These are phyloP conservation scores for Callitettix versicolor DNA, from an alignment of 1,140 invertebrate species.

Conservation along the genomic window DNA sequence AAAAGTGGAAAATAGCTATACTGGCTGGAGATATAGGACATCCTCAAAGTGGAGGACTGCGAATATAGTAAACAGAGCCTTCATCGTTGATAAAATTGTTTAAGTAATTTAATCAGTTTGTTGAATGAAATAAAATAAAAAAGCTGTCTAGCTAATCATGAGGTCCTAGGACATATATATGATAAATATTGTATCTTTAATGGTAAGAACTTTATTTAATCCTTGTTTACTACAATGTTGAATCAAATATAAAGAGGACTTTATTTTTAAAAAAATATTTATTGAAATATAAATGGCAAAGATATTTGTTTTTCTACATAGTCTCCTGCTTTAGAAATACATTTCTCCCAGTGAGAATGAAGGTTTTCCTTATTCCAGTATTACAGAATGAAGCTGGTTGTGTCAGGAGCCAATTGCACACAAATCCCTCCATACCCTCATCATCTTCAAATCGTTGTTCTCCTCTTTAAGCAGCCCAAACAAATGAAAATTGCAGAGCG, in stretches of 20 bases:
- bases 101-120: too few relatives aligned
- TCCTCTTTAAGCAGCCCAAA: too few relatives aligned
- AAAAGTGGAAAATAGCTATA: too few relatives aligned
- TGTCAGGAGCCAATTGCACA: conserved; percentile 15
- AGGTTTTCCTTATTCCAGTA: conserved; percentile 9
- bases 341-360: conserved; percentile 11
- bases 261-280: background rate
- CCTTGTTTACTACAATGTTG: too few relatives aligned
- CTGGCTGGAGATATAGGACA: too few relatives aligned
- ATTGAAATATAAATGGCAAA: too few relatives aligned
- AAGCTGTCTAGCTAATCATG: too few relatives aligned
- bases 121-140: too few relatives aligned
- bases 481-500: too few relatives aligned
- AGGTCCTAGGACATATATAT: background rate
- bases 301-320: background rate
- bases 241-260: background rate
- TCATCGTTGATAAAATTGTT: too few relatives aligned
- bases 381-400: conserved; percentile 11
- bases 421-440: conserved; percentile 1
- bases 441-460: conserved; percentile 1
- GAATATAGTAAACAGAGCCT: too few relatives aligned
- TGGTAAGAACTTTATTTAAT: background rate
- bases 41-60: too few relatives aligned
- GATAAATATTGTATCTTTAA: background rate
- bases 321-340: conserved; percentile 15